phyloP scores from a whole-genome alignment of 2,113 vertebrate species.

The Ophiodon elongatus region DNA sequence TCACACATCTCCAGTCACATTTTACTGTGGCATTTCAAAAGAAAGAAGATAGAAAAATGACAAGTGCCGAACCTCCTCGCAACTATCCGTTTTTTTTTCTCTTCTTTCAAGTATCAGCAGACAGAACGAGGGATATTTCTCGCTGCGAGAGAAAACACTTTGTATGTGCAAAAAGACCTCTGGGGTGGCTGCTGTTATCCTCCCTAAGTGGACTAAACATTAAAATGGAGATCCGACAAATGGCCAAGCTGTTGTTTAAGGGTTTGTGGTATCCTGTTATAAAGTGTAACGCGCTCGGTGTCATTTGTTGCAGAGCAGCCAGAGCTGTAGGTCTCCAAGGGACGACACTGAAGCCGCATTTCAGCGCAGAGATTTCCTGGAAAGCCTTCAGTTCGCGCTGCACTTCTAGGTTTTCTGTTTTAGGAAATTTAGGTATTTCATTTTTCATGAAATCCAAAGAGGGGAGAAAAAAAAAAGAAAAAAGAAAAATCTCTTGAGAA shows the following conservation, averaged over 20 bases:
- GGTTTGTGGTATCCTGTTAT: conserved; percentile 60
- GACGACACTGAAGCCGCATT: conserved; percentile 43
- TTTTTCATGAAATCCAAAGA: conserved; percentile 30
- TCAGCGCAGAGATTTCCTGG: conserved; percentile 44
- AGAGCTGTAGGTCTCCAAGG: conserved; percentile 49
- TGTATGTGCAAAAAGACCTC: conserved; percentile 38
- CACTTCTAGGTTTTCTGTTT: conserved; percentile 43
- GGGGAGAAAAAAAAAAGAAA: neutral
- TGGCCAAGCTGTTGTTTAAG: conserved; percentile 56
- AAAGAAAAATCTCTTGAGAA: conserved; percentile 15
- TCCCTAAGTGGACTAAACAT: conserved; percentile 62
- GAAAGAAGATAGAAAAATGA: conserved; percentile 59
- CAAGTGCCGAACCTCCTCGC: conserved; percentile 53
- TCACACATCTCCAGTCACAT: conserved; percentile 62
- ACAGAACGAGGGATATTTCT: conserved; percentile 31
- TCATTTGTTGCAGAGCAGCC: conserved; percentile 53
- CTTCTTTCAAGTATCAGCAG: conserved; percentile 42
- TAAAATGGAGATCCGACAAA: conserved; percentile 52
- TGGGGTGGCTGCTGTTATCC: conserved; percentile 64
- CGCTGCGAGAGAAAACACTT: conserved; percentile 44
- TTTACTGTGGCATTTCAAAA: conserved; percentile 67
- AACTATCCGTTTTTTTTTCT: neutral
- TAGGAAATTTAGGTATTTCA: conserved; percentile 22
- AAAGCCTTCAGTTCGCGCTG: conserved; percentile 34
- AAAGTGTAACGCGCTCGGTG: conserved; percentile 53